These are phyloP conservation scores for Cistogaster globosa DNA, from an alignment of 2,888 invertebrate genomes.

Conservation along the genomic window DNA sequence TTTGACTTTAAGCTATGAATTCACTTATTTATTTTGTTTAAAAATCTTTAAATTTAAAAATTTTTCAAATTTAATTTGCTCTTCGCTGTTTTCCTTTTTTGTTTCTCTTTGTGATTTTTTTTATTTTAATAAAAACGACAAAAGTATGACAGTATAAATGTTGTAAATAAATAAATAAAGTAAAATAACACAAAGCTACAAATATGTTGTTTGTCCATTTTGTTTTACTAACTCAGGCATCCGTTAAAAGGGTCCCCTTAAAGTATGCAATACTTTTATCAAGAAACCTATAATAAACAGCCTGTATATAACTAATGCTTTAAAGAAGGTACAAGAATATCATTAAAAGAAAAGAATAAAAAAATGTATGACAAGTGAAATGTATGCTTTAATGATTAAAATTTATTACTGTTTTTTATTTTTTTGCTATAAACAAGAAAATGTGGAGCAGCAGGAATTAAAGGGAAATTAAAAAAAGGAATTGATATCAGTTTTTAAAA, in stretches of 20 bases:
- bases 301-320: constrained; percentile 2
- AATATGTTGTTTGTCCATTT: constrained; percentile 3
- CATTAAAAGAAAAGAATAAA: constrained; percentile 43
- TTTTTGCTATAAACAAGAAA: background rate
- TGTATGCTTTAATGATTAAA: constrained; percentile 46
- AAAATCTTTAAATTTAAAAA: no score
- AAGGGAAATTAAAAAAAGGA: background rate
- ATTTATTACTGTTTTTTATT: constrained; percentile 37
- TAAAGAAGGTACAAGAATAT: constrained; percentile 14
- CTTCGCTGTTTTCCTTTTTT: background rate
- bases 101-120: no score
- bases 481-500: background rate
- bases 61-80: background rate
- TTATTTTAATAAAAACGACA: constrained; percentile 3
- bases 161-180: constrained; percentile 54
- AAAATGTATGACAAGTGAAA: constrained; percentile 33
- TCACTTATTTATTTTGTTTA: no score
- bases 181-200: constrained; percentile 11
- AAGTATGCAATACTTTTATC: constrained; percentile 52
- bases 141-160: constrained; percentile 34
- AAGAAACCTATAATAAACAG: constrained; percentile 6
- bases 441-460: constrained; percentile 30
- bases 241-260: constrained; percentile 15
- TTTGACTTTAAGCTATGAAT: no score
- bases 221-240: constrained; percentile 33